Base-by-base conservation (phyloP, 2,888 invertebrate species). In the Hypomecis atomaria region DNA sequence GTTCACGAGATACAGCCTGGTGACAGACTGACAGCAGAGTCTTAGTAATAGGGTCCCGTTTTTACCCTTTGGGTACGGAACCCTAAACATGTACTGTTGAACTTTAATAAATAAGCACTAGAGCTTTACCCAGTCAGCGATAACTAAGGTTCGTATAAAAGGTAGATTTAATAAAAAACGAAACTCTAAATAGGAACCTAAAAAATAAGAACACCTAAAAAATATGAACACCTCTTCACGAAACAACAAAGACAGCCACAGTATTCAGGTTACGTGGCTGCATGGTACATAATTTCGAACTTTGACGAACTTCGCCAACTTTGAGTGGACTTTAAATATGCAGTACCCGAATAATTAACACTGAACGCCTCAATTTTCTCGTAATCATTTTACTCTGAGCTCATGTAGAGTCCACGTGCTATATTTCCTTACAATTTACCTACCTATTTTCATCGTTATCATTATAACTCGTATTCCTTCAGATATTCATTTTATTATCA, bases 271-370 rank as follows among this genome's bases (percentile, higher is more conserved):
- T 11, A 53, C 67, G 66, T 65, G 71, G 66, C 69, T 71, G 72
- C 72, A 64, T 56, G 47, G n/a, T 81, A 83, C 84, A 84, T 85
- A 88, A 90, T 90, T 86, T 87, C 83, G 84, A 78, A 84, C 83
- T 86, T 83, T 86, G 87, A 90, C 86, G 84, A 89, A 91, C 86
- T 91, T 87, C 72, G 78, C 84, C 73, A 90, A 92, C 83, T 92
- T 91, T 82, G 81, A 92, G 91, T 91, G 90, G 86, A 84, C 75
- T 82, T 92, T 81, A 91, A 90, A 90, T 90, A 92, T 92, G 89
- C 85, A 87, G 83, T 85, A 82, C 79, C 78, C 79, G 56, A 57
- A 63, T 63, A 57, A 65, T 65, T 47, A 57, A 61, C 55, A n/a
- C 47, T 59, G 42, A 50, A 52, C 55, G 54, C 54, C 53, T 55